A percentile compares a stretch with the other conserved stretches of the same genome.
Conservation (phyloP, 2,888 invertebrate species). For the Meta bourneti region DNA sequence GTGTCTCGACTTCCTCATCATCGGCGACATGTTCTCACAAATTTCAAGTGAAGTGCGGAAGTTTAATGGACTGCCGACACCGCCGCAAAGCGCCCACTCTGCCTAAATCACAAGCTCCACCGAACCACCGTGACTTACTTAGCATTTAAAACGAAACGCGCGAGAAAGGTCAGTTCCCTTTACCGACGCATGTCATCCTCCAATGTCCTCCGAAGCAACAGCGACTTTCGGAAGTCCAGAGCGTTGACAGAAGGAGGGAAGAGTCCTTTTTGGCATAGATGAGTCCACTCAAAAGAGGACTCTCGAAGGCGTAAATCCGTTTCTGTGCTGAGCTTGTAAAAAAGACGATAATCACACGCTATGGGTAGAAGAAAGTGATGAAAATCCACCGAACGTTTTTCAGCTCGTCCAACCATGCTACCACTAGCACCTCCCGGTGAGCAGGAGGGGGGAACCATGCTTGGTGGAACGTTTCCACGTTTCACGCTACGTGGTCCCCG, state of each 20-base stretch:
- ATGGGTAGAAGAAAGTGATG: slow-evolving; percentile 25
- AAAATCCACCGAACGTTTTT: slow-evolving; percentile 63
- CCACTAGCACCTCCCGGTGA: background rate
- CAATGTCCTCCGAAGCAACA: background rate
- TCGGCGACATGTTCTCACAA: background rate
- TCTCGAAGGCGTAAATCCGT: slow-evolving; percentile 58
- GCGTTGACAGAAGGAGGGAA: slow-evolving; percentile 32
- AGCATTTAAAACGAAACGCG: too few relatives aligned
- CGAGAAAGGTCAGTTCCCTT: background rate
- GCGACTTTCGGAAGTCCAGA: background rate
- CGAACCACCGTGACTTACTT: background rate
- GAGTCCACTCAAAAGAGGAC: slow-evolving; percentile 20
- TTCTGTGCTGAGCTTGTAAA: slow-evolving; percentile 27
- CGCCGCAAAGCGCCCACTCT: background rate
- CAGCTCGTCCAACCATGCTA: slow-evolving; percentile 55
- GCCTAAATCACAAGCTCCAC: background rate
- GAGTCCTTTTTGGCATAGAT: background rate
- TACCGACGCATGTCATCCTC: background rate
- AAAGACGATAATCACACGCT: slow-evolving; percentile 40
- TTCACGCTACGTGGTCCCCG: slow-evolving; percentile 40
- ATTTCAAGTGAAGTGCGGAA: background rate
- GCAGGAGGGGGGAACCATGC: slow-evolving; percentile 30
- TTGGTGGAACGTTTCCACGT: background rate
- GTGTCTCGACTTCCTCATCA: background rate
- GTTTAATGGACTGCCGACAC: background rate